phyloP scores from a whole-genome alignment of 2,888 invertebrate genomes.

The Macrosoma leucophasiata region DNA sequence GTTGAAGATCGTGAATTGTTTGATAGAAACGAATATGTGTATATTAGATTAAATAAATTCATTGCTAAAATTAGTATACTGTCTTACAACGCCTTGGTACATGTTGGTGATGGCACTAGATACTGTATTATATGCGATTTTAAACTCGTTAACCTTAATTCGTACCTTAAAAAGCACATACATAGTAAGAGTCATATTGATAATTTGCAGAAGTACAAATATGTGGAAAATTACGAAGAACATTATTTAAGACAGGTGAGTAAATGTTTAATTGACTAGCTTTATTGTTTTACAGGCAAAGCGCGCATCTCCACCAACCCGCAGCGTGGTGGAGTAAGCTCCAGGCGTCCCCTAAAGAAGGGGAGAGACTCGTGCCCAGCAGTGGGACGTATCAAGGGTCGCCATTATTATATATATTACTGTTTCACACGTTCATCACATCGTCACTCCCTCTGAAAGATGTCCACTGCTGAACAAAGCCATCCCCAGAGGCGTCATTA shows the following conservation, averaged over 20 bases:
- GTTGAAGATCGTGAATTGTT: too few species aligned
- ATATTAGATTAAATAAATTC: constrained; percentile 27
- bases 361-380: too few species aligned
- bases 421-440: too few species aligned
- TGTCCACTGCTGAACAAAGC: too few species aligned
- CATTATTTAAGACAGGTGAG: constrained; percentile 40
- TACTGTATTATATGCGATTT: constrained; percentile 27
- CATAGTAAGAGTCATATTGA: constrained; percentile 23
- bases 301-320: neutral
- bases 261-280: constrained; percentile 18
- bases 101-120: constrained; percentile 24
- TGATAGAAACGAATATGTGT: constrained; percentile 26
- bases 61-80: constrained; percentile 23
- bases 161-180: constrained; percentile 23
- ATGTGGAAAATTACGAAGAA: constrained; percentile 32
- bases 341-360: too few species aligned
- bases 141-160: neutral
- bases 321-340: too few species aligned
- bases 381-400: too few species aligned
- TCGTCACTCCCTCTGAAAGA: too few species aligned
- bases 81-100: constrained; percentile 26
- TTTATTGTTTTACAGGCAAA: too few species aligned
- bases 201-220: constrained; percentile 27
- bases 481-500: too few species aligned
- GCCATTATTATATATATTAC: too few species aligned